Evolutionary conservation across 1,140 invertebrate genomes (phyloP).

Genomic region (Euwallacea fornicatus): DNA sequence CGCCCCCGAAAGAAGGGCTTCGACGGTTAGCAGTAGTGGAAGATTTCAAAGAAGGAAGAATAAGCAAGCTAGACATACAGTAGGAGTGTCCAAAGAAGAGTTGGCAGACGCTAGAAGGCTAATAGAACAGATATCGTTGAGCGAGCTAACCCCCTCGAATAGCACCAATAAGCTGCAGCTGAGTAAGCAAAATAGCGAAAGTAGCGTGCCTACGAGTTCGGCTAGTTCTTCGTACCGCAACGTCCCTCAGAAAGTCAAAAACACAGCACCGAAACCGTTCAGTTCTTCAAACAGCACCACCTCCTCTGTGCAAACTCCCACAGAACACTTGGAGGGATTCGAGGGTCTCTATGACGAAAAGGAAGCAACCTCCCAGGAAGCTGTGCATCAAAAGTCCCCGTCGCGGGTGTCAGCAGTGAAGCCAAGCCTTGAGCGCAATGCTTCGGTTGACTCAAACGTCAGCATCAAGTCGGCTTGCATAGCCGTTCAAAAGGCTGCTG

Average conservation of each 20-base stretch:
- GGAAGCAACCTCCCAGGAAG: conserved; percentile 9
- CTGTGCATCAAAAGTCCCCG: neutral
- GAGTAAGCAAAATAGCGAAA: conserved; percentile 49
- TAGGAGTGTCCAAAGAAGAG: conserved; percentile 78
- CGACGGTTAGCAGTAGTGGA: conserved; percentile 45
- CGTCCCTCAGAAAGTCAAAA: conserved; percentile 50
- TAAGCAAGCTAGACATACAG: conserved; percentile 70
- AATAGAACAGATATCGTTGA: conserved; percentile 65
- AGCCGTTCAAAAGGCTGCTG: conserved; percentile 39
- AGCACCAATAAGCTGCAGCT: conserved; percentile 24
- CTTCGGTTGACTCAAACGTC: conserved; percentile 31
- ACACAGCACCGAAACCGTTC: conserved; percentile 54
- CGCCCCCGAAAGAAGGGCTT: conserved; percentile 19
- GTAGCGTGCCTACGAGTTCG: conserved; percentile 39
- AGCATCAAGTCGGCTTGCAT: conserved; percentile 38
- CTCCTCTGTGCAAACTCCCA: conserved; percentile 48
- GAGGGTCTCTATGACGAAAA: conserved; percentile 42
- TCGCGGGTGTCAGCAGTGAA: conserved; percentile 1
- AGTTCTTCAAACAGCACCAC: conserved; percentile 46
- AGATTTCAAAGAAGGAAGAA: conserved; percentile 51
- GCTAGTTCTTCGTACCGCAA: conserved; percentile 43
- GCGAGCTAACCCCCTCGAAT: conserved; percentile 46
- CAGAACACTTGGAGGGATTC: conserved; percentile 43
- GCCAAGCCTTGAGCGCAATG: conserved; percentile 17
- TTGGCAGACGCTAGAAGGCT: conserved; percentile 72